Base-by-base conservation (phyloP, 2,888 invertebrate species). In the Tetrapedia diversipes region DNA sequence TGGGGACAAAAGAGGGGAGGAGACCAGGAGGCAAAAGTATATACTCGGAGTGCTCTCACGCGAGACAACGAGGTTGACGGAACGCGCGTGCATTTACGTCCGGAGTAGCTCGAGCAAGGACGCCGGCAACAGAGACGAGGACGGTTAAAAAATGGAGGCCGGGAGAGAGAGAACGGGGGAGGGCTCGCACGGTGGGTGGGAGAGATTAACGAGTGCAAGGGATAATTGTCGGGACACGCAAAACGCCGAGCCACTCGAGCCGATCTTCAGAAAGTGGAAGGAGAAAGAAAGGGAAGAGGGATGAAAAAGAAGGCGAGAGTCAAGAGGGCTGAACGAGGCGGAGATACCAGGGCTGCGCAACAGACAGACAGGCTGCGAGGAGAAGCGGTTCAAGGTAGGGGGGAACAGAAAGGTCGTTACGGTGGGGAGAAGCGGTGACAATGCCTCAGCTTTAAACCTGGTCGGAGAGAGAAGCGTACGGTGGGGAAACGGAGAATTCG, bases 201-300 rank as follows among this genome's bases (percentile, higher is more conserved):
- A 59, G 77, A 83, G 85, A 85, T 85, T 86, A 85, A 85, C 82
- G 82, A 84, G 75, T 80, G 66, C 77, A 83, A 77, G 83, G 85
- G 86, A 89, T 89, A 89, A 89, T 89, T 89, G 86, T 86, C 87
- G 84, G 84, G 87, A 82, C 85, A 86, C 84, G 86, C 86, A 86
- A 87, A 88, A 88, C 86, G 85, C 70, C 83, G 80, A 79, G 83
- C 64, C 84, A 81, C 86, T 87, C 83, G 86, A 86, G 85, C 81
- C 82, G 86, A 88, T 87, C 89, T 87, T 88, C 84, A 87, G 85
- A 87, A 85, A 67, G 79, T 69, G 61, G 54, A 78, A 82, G 72
- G 76, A 81, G 76, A 74, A 82, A 76, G 75, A 77, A 77, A 76
- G 59, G 72, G 14, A 64, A 64, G 29, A 67, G 74, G 82, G 72